Base-by-base conservation (phyloP, 1,140 invertebrate species). In the Tetranychus urticae region DNA sequence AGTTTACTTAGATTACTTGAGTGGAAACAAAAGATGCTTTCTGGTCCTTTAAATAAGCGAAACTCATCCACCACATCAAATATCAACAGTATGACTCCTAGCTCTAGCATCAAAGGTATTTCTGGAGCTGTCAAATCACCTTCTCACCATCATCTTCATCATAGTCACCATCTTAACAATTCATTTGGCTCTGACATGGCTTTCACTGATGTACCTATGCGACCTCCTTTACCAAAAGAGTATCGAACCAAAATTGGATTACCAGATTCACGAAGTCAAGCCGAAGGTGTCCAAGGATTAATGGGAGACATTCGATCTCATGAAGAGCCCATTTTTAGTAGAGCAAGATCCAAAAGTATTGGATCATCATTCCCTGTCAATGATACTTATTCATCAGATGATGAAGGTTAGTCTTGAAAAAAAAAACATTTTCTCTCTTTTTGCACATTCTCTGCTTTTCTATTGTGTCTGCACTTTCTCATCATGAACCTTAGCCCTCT, bases 21-120 rank as follows among this genome's bases (percentile, higher is more conserved):
- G 73, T 90, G 87, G 87, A 90, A 90, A 71, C 86, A 90, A 72
- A 77, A 86, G 67, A 90, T 90, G 87, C 73, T 89, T 63, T 86
- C 88, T 70, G 86, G 84, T 31, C 86, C 87, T 13, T 70, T 89
- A 60, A 87, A 85, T n/a, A 62, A 31, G 77, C 84, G 60, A 88
- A 88, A 72, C 79, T 33, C 33, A 59, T 47, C 14, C 7, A 35
- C 5, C 14, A 23, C 48, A 5, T 52, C 48, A 1, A n/a, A 42
- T 42, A 42, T 10, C 39, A 42, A 42, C 10, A 42, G 5, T 5
- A 10, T 10, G 5, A n/a, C n/a, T 31, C 8, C 31, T n/a, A n/a
- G 50, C 31, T 12, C 13, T 52, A 6, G 33, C 3, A 36, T 12
- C 23, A 42, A 42, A 42, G 39, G 39, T 6, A 42, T 42, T 10